Conservation (phyloP, 2,888 invertebrate species). For the Microplitis manilae region DNA sequence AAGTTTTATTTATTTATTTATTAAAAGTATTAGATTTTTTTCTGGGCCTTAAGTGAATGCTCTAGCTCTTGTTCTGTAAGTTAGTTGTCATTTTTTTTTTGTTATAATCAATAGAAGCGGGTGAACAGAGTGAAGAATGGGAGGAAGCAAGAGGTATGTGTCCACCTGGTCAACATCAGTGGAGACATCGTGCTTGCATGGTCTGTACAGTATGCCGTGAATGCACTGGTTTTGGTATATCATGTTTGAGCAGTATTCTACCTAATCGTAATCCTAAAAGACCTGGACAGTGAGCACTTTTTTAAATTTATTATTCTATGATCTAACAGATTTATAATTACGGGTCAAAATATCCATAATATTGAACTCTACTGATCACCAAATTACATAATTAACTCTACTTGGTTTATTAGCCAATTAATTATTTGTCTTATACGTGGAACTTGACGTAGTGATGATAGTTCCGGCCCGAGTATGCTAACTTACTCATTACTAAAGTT, state of each 20-base stretch:
- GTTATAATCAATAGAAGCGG: conserved; percentile 51
- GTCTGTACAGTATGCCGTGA: conserved; percentile 92
- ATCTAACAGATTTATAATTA: too few species aligned
- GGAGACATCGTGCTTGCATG: conserved; percentile 88
- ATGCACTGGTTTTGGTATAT: conserved; percentile 93
- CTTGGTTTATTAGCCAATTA: too few species aligned
- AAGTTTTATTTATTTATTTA: conserved; percentile 23
- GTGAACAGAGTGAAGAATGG: conserved; percentile 73
- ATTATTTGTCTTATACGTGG: too few species aligned
- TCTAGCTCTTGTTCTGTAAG: conserved; percentile 12
- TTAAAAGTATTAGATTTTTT: not conserved
- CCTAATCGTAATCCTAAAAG: conserved; percentile 82
- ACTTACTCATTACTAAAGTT: too few species aligned
- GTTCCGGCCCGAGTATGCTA: too few species aligned
- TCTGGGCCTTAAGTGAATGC: conserved; percentile 10
- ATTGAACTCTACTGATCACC: too few species aligned
- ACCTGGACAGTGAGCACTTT: conserved; percentile 81
- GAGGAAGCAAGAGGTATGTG: conserved; percentile 77
- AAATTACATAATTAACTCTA: too few species aligned
- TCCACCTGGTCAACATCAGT: conserved; percentile 81
- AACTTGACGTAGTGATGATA: too few species aligned
- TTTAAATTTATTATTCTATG: not conserved
- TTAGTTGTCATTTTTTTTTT: conserved; percentile 15
- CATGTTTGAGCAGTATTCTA: conserved; percentile 84
- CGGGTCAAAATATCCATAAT: too few species aligned